Base-by-base conservation (phyloP, 2,797 vertebrate species). In the Lithobates sylvaticus region DNA sequence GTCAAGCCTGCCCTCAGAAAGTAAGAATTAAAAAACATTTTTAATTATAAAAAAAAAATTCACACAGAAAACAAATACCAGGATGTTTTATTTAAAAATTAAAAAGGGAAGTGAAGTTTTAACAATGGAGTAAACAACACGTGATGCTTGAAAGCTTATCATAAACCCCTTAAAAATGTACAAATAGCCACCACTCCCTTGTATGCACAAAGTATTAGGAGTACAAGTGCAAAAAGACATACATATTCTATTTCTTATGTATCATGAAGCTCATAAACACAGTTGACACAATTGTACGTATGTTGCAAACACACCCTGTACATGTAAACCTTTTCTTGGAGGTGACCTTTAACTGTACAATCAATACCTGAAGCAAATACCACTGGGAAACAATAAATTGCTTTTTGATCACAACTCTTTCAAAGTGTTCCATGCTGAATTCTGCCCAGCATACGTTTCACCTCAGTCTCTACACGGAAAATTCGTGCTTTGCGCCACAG, bases 401-500 rank as follows among this genome's bases (percentile, higher is more conserved):
- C n/a, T 29, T 67, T 26, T 67, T 67, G 65, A 67, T 67, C 12
- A 12, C 9, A 67, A 3, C 3, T 12, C n/a, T 15, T n/a, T 65
- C 12, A 94, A 26, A 91, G 87, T 16, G 32, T 82, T 42, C 95
- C 90, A 0, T 93, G 93, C 87, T 97, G 94, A 78, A 97, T 90
- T 73, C 92, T 88, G 34, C 86, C 92, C 69, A 99, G 90, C 74
- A 95, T 96, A 88, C 94, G 91, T 83, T 90, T 95, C 88, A 99
- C 95, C 72, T 95, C 93, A 0, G 90, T 95, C 92, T 98, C 96
- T 12, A 99, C 98, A 13, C 94, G 91, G 3, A 95, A 91, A 89
- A 98, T 96, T 90, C 97, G 96, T 85, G 96, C 93, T 91, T 96
- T 97, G 90, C 97, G 98, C 96, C 95, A 97, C 47, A 96, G 90